Conservation (phyloP, 2,888 invertebrate species). For the Arenicola marina region DNA sequence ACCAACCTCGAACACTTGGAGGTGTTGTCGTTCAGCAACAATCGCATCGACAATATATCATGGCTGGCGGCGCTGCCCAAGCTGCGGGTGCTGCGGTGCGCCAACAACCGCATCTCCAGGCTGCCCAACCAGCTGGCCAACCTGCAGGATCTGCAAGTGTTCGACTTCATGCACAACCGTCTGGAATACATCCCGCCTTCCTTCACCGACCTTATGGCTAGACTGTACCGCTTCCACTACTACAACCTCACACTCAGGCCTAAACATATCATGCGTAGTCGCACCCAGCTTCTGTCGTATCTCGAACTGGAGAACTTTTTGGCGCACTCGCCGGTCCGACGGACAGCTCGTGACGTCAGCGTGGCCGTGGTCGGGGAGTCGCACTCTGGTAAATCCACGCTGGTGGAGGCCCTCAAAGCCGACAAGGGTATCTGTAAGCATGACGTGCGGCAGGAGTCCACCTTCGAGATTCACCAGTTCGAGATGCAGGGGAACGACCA, state of each 20-base stretch:
- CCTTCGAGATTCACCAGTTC: conserved; percentile 37
- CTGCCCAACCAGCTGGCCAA: conserved; percentile 34
- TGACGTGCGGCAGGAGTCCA: conserved; percentile 22
- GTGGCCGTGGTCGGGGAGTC: conserved; percentile 38
- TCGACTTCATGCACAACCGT: conserved; percentile 39
- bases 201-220: conserved; percentile 30
- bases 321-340: conserved; percentile 14
- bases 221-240: conserved; percentile 35
- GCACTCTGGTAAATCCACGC: conserved; percentile 37
- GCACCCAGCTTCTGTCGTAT: conserved; percentile 30
- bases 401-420: conserved; percentile 36
- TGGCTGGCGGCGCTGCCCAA: conserved; percentile 29
- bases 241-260: conserved; percentile 36
- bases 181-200: conserved; percentile 35
- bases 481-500: conserved; percentile 28
- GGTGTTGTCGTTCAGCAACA: conserved; percentile 38
- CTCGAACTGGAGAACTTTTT: conserved; percentile 37
- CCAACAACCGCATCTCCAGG: conserved; percentile 32
- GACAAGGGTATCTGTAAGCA: conserved; percentile 35
- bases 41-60: conserved; percentile 36
- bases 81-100: conserved; percentile 33
- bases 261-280: conserved; percentile 29
- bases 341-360: conserved; percentile 32
- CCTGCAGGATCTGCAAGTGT: conserved; percentile 30
- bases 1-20: conserved; percentile 31